Conservation (phyloP, 2,797 vertebrate species). For the Paedocypris micromegethes region DNA sequence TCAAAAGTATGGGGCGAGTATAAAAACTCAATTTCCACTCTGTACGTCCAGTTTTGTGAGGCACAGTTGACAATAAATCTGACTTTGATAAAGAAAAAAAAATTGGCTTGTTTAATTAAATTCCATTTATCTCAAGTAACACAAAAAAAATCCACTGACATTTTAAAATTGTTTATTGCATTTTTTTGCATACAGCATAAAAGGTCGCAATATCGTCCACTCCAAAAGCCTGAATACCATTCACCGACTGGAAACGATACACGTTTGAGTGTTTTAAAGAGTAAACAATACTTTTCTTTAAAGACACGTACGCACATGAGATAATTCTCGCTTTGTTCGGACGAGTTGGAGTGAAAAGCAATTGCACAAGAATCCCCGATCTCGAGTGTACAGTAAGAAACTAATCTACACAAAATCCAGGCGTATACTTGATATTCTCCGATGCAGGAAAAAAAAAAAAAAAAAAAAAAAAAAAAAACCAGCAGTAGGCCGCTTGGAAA, state of each 20-base stretch:
- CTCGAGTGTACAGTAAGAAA: slow-evolving; percentile 19
- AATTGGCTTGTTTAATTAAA: too few relatives aligned
- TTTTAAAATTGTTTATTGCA: slow-evolving; percentile 48
- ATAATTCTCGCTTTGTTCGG: slow-evolving; percentile 33
- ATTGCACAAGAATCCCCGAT: slow-evolving; percentile 34
- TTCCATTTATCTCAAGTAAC: too few relatives aligned
- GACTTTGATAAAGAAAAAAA: too few relatives aligned
- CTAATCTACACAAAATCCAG: slow-evolving; percentile 16
- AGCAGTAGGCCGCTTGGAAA: slow-evolving; percentile 36
- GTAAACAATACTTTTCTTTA: not conserved
- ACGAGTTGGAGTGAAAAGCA: slow-evolving; percentile 32
- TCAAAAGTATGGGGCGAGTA: too few relatives aligned
- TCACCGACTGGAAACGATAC: not conserved
- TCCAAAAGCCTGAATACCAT: not conserved
- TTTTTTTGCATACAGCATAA: slow-evolving; percentile 44
- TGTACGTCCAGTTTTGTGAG: too few relatives aligned
- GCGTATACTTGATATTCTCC: slow-evolving; percentile 36
- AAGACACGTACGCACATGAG: not conserved
- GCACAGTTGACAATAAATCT: not conserved
- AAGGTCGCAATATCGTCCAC: slow-evolving; percentile 29
- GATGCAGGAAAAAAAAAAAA: slow-evolving; percentile 27
- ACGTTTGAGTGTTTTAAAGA: not conserved
- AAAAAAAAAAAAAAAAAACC: not conserved
- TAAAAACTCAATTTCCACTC: too few relatives aligned
- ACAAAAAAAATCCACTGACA: not conserved